Evolutionary conservation across 2,797 vertebrate species (phyloP).

Genomic region (Craterocephalus amniculus): DNA sequence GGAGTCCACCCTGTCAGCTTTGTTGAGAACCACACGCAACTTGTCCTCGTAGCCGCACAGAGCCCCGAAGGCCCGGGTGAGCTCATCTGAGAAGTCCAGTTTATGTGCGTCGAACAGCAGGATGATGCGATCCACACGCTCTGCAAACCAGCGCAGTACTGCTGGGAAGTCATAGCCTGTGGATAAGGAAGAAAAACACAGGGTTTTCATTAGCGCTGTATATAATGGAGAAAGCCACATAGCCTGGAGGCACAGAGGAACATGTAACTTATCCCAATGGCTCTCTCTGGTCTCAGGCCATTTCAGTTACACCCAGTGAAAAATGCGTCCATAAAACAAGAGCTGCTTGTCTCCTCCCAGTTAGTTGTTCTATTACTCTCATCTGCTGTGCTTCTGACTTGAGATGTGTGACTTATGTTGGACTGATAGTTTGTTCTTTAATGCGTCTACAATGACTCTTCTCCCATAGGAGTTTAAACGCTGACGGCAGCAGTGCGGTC

Average conservation of each 20-base stretch:
- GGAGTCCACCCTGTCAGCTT: slow-evolving; percentile 91
- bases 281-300: slow-evolving; percentile 51
- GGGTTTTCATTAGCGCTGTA: slow-evolving; percentile 65
- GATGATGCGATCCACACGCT: slow-evolving; percentile 92
- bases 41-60: slow-evolving; percentile 92
- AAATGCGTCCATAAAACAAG: slow-evolving; percentile 60
- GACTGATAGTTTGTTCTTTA: slow-evolving; percentile 10
- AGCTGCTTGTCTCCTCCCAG: slow-evolving; percentile 47
- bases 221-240: slow-evolving; percentile 39
- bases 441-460: neutral
- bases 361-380: slow-evolving; percentile 36
- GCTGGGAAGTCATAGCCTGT: slow-evolving; percentile 90
- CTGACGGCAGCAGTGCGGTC: neutral
- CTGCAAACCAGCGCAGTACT: slow-evolving; percentile 90
- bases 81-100: slow-evolving; percentile 93
- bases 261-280: slow-evolving; percentile 55
- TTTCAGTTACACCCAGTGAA: slow-evolving; percentile 70
- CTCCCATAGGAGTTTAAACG: slow-evolving; percentile 11
- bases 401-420: slow-evolving; percentile 21
- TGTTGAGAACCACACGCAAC: slow-evolving; percentile 93
- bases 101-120: slow-evolving; percentile 94
- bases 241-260: slow-evolving; percentile 42
- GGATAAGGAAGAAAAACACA: slow-evolving; percentile 45
- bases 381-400: slow-evolving; percentile 45
- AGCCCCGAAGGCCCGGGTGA: slow-evolving; percentile 89